Conservation (phyloP, 2,797 vertebrate genomes). For the Paratrypauchen microcephalus region DNA sequence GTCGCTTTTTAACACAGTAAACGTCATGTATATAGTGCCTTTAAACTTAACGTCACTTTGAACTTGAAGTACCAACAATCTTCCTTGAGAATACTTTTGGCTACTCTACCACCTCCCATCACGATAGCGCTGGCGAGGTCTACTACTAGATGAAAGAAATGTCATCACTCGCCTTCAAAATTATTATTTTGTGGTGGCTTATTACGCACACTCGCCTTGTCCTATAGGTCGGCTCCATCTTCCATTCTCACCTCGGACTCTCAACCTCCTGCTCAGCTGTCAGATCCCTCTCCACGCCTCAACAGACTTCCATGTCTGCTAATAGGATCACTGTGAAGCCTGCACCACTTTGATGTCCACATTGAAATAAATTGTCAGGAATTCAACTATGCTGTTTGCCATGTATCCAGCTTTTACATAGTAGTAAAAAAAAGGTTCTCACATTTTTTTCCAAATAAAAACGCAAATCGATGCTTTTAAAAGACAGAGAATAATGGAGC, state of each 20-base stretch:
- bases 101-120: constrained; percentile 23
- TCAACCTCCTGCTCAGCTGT: constrained; percentile 35
- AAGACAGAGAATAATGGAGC: constrained; percentile 17
- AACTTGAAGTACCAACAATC: no score
- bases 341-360: constrained; percentile 66
- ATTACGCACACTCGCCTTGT: constrained; percentile 36
- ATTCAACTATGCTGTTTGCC: constrained; percentile 35
- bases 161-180: constrained; percentile 58
- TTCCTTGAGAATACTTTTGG: not conserved
- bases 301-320: constrained; percentile 54
- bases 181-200: constrained; percentile 79
- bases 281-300: constrained; percentile 48
- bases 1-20: no score
- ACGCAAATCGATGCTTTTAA: constrained; percentile 26
- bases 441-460: constrained; percentile 21
- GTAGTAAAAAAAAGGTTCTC: constrained; percentile 27
- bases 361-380: constrained; percentile 74
- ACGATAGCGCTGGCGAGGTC: constrained; percentile 67
- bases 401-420: constrained; percentile 11
- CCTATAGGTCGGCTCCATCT: constrained; percentile 31
- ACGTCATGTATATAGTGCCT: no score
- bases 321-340: constrained; percentile 66
- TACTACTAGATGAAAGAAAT: constrained; percentile 74
- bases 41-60: not conserved
- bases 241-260: constrained; percentile 17